Evolutionary conservation across 2,888 invertebrate species (phyloP).

Genomic region (Aporophyla nigra): DNA sequence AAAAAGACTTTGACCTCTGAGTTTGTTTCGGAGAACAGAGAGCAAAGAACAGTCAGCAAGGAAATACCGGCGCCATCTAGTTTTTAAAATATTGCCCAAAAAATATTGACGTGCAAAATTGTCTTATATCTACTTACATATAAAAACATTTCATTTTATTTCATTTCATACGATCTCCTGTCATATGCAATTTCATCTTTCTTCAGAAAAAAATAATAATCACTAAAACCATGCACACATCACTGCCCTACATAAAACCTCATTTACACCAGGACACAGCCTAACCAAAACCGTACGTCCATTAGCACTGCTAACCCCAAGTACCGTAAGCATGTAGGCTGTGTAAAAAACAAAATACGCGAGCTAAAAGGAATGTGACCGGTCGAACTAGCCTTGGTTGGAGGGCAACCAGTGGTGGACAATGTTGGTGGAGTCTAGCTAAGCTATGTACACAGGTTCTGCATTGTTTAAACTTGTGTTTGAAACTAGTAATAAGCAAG

Average conservation of each 20-base stretch:
- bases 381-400: conserved; percentile 80
- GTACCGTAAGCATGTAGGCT: conserved; percentile 52
- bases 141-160: too few relatives aligned
- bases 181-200: background rate
- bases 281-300: conserved; percentile 4
- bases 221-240: background rate
- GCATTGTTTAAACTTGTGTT: conserved; percentile 36
- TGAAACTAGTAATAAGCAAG: conserved; percentile 26
- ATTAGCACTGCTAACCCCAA: conserved; percentile 41
- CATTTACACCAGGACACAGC: conserved; percentile 46
- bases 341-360: conserved; percentile 54
- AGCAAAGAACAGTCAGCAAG: too few relatives aligned
- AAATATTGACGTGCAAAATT: too few relatives aligned
- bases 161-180: too few relatives aligned
- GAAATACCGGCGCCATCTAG: too few relatives aligned
- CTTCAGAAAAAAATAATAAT: background rate
- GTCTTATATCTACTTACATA: too few relatives aligned
- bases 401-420: conserved; percentile 74
- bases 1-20: too few relatives aligned
- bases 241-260: background rate
- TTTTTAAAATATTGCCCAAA: too few relatives aligned
- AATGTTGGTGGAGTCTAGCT: conserved; percentile 46
- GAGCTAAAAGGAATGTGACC: conserved; percentile 75
- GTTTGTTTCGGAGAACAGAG: too few relatives aligned
- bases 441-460: conserved; percentile 8